Evolutionary conservation across 1,140 invertebrate genomes (phyloP).

Genomic region (Probaryconus sp.): DNA sequence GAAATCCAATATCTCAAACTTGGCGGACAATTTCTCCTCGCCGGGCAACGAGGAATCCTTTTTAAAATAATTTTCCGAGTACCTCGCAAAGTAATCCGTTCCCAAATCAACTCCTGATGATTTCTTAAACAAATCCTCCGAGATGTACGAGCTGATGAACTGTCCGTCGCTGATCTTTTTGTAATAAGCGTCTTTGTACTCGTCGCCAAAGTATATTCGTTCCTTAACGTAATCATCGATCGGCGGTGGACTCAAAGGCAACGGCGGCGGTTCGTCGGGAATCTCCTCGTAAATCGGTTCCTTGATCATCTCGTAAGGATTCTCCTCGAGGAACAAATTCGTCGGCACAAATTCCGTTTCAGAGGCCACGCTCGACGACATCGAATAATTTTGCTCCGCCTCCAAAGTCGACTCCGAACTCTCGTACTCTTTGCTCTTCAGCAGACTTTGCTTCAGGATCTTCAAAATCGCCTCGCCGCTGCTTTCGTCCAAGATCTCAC

Average conservation of each 20-base stretch:
- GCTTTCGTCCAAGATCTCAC: slow-evolving; percentile 72
- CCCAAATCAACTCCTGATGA: slow-evolving; percentile 70
- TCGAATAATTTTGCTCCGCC: slow-evolving; percentile 67
- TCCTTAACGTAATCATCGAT: slow-evolving; percentile 74
- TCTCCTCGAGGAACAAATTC: slow-evolving; percentile 78
- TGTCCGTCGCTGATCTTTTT: slow-evolving; percentile 82
- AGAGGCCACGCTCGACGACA: slow-evolving; percentile 74
- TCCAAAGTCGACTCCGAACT: slow-evolving; percentile 69
- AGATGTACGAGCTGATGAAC: slow-evolving; percentile 89
- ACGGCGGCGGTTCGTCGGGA: slow-evolving; percentile 86
- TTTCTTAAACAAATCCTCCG: slow-evolving; percentile 85
- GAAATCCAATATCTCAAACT: slow-evolving; percentile 93
- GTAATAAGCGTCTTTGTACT: slow-evolving; percentile 79
- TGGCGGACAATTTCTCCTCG: slow-evolving; percentile 81
- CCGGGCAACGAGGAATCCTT: slow-evolving; percentile 59
- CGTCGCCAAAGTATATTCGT: slow-evolving; percentile 79
- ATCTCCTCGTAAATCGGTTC: slow-evolving; percentile 95
- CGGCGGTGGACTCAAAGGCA: slow-evolving; percentile 85
- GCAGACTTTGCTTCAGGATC: slow-evolving; percentile 73
- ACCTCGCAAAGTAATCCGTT: slow-evolving; percentile 67
- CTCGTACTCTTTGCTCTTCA: slow-evolving; percentile 71
- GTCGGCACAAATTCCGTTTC: slow-evolving; percentile 69
- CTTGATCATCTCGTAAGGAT: slow-evolving; percentile 88
- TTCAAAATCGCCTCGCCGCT: slow-evolving; percentile 75
- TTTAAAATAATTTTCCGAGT: slow-evolving; percentile 69